These are phyloP conservation scores for Lacerta agilis DNA, from an alignment of 2,797 vertebrate species.

Conservation along the genomic window DNA sequence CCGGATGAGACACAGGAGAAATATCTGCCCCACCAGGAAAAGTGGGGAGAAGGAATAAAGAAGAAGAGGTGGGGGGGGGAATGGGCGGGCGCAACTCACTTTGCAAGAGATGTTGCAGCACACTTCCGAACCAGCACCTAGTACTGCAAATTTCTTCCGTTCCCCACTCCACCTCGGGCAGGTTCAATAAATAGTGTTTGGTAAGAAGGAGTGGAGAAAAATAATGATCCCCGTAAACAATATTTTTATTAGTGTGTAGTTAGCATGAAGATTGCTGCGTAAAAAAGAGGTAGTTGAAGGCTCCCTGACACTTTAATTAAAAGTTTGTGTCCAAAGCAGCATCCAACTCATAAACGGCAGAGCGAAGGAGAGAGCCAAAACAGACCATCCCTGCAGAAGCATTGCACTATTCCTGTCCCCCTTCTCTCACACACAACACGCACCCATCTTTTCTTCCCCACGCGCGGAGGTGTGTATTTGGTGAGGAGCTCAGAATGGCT, in stretches of 20 bases:
- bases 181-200: constrained; percentile 42
- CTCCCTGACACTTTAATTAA: constrained; percentile 80
- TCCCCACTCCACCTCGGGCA: neutral
- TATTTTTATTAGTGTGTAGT: constrained; percentile 73
- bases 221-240: constrained; percentile 70
- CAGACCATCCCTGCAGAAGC: neutral
- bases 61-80: too few species aligned
- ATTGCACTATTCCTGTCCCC: neutral
- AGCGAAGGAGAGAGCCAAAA: constrained; percentile 33
- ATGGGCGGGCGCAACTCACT: neutral
- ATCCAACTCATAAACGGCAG: constrained; percentile 58
- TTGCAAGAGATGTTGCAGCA: neutral
- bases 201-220: constrained; percentile 28
- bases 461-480: neutral
- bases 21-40: neutral
- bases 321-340: constrained; percentile 73
- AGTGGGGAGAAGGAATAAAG: neutral
- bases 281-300: constrained; percentile 73
- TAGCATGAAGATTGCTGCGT: constrained; percentile 70
- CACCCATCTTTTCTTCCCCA: neutral
- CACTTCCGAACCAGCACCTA: neutral
- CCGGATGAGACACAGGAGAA: constrained; percentile 13
- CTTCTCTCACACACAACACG: too few species aligned
- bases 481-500: neutral
- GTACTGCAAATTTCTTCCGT: neutral